Base-by-base conservation (phyloP, 2,797 vertebrate genomes). In the Enteromius anoplus region DNA sequence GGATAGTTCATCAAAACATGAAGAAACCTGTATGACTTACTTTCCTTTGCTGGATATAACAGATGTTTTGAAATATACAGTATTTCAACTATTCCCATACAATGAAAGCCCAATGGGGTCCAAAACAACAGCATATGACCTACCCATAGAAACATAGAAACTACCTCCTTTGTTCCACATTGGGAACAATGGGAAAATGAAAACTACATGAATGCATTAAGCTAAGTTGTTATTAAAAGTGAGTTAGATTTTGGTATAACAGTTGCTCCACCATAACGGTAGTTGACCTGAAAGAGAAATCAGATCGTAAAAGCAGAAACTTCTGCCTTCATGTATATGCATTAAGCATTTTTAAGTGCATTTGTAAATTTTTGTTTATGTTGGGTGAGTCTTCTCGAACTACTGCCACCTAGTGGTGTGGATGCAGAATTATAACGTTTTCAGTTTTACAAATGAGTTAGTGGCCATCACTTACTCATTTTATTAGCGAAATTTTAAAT, bases 341-440 rank as follows among this genome's bases (percentile, higher is more conserved):
- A 68, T n/a, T 6, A 5, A 12, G 19, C 2, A 40, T n/a, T 21
- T 68, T 68, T 72, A 72, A 21, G 1, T 32, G 2, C 1, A 5
- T 19, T 32, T 51, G 17, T 10, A 32, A 21, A 21, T 72, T 34
- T 32, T 55, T 55, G 32, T 53, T 53, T n/a, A 73, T 14, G 69
- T 21, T 32, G 19, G 21, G 17, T 1, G 21, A 53, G 51, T 7
- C 19, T 34, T 53, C 51, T 37, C 53, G 5, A 11, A 75, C 21
- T 73, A 75, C 53, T 42, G 34, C 58, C 53, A 42, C 73, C 34
- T 42, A 26, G n/a, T 60, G 53, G n/a, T 26, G 72, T 75, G 73
- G 53, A 58, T 40, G 14, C 21, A 76, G 34, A 19, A 19, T 42
- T 42, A 60, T 1, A 12, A 19, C 3, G 12, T 58, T 58, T 58